Conservation (phyloP, 2,888 invertebrate genomes). For the Orthosia gracilis region DNA sequence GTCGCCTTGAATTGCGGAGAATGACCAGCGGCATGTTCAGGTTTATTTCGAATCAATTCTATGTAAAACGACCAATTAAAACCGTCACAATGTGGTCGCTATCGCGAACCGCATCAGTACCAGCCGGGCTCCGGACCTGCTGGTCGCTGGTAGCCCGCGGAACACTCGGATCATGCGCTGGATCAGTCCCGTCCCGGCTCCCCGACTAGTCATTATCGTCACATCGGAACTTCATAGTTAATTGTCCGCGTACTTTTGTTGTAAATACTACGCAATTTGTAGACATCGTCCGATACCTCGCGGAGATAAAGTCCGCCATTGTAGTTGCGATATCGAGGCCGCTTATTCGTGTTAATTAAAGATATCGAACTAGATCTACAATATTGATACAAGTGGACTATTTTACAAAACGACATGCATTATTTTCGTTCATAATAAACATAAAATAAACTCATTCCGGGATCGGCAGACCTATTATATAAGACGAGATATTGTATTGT, state of each 20-base stretch:
- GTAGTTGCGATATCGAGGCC: constrained; percentile 82
- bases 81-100: constrained; percentile 73
- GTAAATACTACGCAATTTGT: constrained; percentile 84
- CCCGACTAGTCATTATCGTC: constrained; percentile 57
- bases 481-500: constrained; percentile 23
- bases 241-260: constrained; percentile 82
- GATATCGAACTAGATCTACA: constrained; percentile 78
- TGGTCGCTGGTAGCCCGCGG: constrained; percentile 45
- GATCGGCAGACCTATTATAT: constrained; percentile 18
- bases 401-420: constrained; percentile 44
- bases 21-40: constrained; percentile 58
- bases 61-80: constrained; percentile 81
- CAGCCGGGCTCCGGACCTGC: constrained; percentile 38
- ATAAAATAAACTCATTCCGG: constrained; percentile 14
- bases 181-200: constrained; percentile 39
- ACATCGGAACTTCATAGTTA: constrained; percentile 77
- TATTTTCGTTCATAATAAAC: constrained; percentile 30
- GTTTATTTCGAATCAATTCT: constrained; percentile 66
- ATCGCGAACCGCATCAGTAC: constrained; percentile 60
- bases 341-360: constrained; percentile 84
- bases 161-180: constrained; percentile 57
- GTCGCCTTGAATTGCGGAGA: constrained; percentile 61
- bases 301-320: constrained; percentile 80
- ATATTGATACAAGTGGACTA: constrained; percentile 55
- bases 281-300: constrained; percentile 80